Base-by-base conservation (phyloP, 92 coral and sea anemone genomes). In the Blastomussa wellsi region DNA sequence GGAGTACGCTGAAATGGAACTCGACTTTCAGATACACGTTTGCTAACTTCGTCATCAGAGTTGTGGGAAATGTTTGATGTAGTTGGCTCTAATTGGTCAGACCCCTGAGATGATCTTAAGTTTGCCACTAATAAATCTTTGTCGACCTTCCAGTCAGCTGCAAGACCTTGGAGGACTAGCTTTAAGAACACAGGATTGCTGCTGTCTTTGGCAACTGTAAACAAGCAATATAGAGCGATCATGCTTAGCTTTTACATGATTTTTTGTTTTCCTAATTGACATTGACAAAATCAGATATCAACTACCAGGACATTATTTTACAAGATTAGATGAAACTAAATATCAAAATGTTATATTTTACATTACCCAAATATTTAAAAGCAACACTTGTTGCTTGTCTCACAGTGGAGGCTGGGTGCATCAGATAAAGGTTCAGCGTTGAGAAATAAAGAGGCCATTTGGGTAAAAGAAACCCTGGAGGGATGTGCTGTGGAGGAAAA, bases 401-500 rank as follows among this genome's bases (percentile, higher is more conserved):
- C 52, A 96, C 99, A 42, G 99, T 96, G 22, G 99, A 96, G 35
- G 99, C 99, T 28, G 99, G 98, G 60, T 96, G 99, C 99, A 96
- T 96, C 74, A 96, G 90, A 71, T 94, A 96, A 20, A 96, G 91
- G 79, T 96, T 96, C 35, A 94, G 93, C 32, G 99, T 94, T 11
- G 99, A 96, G 93, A 94, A 96, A 79, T 96, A 96, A 33, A 94
- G 89, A 3, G 99, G 99, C 99, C 99, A 96, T 75, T 86, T 95
- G 71, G 98, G 96, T 39, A 96, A 83, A 1, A 96, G 95, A 79
- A 86, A 91, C 13, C 94, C 94, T 35, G 93, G 97, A 55, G 98
- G 96, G 66, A 96, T 96, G 83, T 95, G 98, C 98, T 96, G 82
- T 32, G 71, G 71, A 74, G 19, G 24, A 60, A 39, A 78, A 59